phyloP scores from a whole-genome alignment of 2,113 vertebrate genomes.

The Alectura lathami region DNA sequence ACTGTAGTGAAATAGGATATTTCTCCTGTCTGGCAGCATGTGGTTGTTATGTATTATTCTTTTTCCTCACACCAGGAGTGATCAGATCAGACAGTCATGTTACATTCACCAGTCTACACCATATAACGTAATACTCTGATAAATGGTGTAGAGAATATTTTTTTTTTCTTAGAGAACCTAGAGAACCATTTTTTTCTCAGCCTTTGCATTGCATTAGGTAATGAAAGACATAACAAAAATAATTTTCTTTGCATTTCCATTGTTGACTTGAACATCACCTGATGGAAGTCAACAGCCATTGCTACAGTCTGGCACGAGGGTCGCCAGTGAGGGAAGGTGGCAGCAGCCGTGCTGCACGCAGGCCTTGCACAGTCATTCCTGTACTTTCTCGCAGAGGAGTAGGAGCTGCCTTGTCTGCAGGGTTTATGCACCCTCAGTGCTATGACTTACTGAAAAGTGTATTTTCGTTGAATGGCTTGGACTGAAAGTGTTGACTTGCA shows the following conservation, averaged over 20 bases:
- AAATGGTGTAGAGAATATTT: background rate
- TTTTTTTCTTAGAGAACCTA: background rate
- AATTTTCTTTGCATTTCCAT: background rate
- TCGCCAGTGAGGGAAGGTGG: background rate
- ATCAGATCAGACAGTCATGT: background rate
- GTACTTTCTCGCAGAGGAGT: background rate
- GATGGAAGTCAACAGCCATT: background rate
- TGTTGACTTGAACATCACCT: background rate
- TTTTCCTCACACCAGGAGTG: background rate
- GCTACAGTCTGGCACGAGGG: background rate
- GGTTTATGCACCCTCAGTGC: background rate
- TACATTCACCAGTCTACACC: background rate
- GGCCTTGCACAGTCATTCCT: conserved; percentile 7
- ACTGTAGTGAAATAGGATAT: background rate
- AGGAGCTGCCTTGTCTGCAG: background rate
- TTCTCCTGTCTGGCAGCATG: background rate
- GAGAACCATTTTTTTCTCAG: background rate
- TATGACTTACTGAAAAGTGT: background rate
- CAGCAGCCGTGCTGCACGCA: background rate
- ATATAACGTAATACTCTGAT: background rate
- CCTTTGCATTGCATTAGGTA: background rate
- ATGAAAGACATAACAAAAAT: background rate
- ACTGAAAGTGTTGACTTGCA: background rate
- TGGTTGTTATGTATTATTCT: background rate
- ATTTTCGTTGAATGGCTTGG: background rate